A percentile compares a stretch with the other conserved stretches of the same genome.
Evolutionary conservation across 2,888 invertebrate species (phyloP).

Genomic region (Synergus gifuensis): DNA sequence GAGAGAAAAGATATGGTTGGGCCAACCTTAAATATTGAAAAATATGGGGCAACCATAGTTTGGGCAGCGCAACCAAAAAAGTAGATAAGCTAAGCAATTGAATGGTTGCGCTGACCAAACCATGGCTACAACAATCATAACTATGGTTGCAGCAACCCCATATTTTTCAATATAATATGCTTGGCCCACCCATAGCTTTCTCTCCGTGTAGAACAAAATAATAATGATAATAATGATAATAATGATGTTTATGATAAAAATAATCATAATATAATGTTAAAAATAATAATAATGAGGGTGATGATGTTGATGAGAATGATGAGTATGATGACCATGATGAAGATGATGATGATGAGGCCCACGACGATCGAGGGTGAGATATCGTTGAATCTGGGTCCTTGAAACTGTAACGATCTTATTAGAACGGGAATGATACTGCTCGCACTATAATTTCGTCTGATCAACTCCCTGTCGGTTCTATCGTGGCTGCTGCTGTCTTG

Average conservation of each 20-base stretch:
- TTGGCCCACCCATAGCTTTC: too few species aligned
- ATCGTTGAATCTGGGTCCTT: constrained; percentile 50
- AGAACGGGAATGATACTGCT: constrained; percentile 44
- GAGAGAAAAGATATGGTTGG: too few species aligned
- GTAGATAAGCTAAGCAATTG: too few species aligned
- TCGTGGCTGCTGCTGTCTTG: constrained; percentile 13
- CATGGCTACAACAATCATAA: too few species aligned
- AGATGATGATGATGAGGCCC: constrained; percentile 46
- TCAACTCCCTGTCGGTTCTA: constrained; percentile 42
- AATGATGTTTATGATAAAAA: constrained; percentile 12
- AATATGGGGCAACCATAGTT: too few species aligned
- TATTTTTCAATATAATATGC: too few species aligned
- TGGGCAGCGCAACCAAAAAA: too few species aligned
- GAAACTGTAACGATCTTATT: constrained; percentile 56
- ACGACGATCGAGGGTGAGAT: constrained; percentile 53
- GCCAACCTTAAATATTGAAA: too few species aligned
- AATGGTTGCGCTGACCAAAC: too few species aligned
- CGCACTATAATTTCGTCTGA: constrained; percentile 47
- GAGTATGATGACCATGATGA: constrained; percentile 30
- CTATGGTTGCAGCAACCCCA: too few species aligned
- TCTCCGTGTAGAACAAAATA: constrained; percentile 1
- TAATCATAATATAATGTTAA: not conserved
- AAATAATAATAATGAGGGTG: not conserved
- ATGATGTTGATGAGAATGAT: not conserved
- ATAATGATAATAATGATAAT: constrained; percentile 1